These are phyloP conservation scores for Buceros bicornis DNA, from an alignment of 2,797 vertebrate genomes.

Conservation along the genomic window DNA sequence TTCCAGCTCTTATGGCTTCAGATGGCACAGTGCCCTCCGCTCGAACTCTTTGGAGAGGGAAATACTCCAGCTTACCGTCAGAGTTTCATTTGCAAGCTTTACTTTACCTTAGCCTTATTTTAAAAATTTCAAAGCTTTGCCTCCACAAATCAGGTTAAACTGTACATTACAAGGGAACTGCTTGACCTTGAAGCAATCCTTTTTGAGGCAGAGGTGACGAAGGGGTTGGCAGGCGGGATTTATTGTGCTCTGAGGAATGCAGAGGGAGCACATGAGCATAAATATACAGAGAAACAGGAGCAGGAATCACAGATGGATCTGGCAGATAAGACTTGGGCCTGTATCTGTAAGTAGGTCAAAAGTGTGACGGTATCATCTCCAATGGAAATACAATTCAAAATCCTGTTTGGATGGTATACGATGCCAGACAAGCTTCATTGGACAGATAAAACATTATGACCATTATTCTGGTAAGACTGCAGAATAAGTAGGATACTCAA, in stretches of 20 bases:
- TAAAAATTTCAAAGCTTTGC: slow-evolving; percentile 75
- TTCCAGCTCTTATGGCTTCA: slow-evolving; percentile 31
- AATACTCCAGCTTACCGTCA: slow-evolving; percentile 59
- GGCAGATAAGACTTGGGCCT: slow-evolving; percentile 58
- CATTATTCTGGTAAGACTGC: slow-evolving; percentile 45
- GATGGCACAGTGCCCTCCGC: slow-evolving; percentile 57
- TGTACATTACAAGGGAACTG: slow-evolving; percentile 71
- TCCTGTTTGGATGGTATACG: slow-evolving; percentile 45
- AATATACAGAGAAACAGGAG: slow-evolving; percentile 68
- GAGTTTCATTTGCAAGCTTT: slow-evolving; percentile 77
- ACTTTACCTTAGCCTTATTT: slow-evolving; percentile 73
- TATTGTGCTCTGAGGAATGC: slow-evolving; percentile 58
- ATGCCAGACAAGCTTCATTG: slow-evolving; percentile 37
- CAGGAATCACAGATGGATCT: slow-evolving; percentile 64
- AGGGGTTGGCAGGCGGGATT: slow-evolving; percentile 72
- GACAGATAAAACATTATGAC: slow-evolving; percentile 52
- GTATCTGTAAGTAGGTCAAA: slow-evolving; percentile 62
- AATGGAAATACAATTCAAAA: slow-evolving; percentile 45
- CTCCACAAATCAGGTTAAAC: slow-evolving; percentile 81
- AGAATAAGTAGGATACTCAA: slow-evolving; percentile 39
- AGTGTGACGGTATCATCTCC: slow-evolving; percentile 37
- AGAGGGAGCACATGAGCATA: slow-evolving; percentile 61
- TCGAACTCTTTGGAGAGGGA: slow-evolving; percentile 51
- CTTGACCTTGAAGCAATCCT: slow-evolving; percentile 78
- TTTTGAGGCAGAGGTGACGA: slow-evolving; percentile 73